Percentiles rank a stretch among this genome's conserved stretches.
phyloP scores from a whole-genome alignment of 2,888 invertebrate genomes.

The Leptinotarsa haldemani region DNA sequence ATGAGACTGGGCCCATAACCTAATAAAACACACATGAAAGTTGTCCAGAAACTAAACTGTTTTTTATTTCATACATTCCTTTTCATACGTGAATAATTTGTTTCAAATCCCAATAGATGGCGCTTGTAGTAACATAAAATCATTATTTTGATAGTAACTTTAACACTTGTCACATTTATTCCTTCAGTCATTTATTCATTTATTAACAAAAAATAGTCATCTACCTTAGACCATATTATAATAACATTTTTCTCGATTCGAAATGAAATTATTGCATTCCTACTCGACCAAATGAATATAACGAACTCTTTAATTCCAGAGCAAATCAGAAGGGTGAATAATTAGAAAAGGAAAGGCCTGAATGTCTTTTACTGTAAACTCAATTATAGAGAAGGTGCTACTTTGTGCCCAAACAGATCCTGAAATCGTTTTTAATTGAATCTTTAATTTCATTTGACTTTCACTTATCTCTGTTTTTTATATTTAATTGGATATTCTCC shows the following conservation, averaged over 20 bases:
- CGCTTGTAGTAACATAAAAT: too few relatives aligned
- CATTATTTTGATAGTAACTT: too few relatives aligned
- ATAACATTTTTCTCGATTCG: not conserved
- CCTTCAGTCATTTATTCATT: too few relatives aligned
- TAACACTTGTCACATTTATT: too few relatives aligned
- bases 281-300: not conserved
- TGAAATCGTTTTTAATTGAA: not conserved
- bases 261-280: not conserved
- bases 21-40: too few relatives aligned
- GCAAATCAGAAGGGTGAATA: not conserved
- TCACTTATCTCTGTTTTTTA: not conserved
- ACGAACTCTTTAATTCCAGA: not conserved
- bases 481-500: not conserved
- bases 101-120: too few relatives aligned
- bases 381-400: constrained; percentile 5
- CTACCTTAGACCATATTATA: too few relatives aligned
- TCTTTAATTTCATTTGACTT: not conserved
- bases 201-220: too few relatives aligned
- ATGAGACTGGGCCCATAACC: too few relatives aligned
- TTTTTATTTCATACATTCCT: too few relatives aligned
- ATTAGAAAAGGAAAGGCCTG: not conserved
- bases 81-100: too few relatives aligned
- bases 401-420: not conserved
- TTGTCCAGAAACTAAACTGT: too few relatives aligned
- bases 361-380: constrained; percentile 2